phyloP scores from a whole-genome alignment of 2,113 vertebrate genomes.

The Opisthocomus hoazin region DNA sequence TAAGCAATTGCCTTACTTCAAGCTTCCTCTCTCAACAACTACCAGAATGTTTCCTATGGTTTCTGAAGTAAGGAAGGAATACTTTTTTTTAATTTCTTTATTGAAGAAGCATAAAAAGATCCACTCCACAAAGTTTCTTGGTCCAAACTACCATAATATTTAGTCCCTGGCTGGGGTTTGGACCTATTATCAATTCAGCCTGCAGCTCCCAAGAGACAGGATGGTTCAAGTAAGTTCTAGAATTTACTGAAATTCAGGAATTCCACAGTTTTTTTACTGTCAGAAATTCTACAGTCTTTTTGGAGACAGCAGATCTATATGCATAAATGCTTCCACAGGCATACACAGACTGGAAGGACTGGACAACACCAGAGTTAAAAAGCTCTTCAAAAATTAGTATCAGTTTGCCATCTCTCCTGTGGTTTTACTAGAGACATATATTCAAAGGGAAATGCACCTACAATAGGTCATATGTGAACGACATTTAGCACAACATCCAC shows the following conservation, averaged over 20 bases:
- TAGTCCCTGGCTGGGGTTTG: not conserved
- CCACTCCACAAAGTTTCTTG: not conserved
- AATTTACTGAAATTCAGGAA: not conserved
- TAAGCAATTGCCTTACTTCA: not conserved
- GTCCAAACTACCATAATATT: not conserved
- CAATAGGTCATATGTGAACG: not conserved
- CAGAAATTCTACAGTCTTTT: not conserved
- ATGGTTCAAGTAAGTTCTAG: not conserved
- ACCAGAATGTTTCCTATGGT: not conserved
- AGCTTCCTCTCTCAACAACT: not conserved
- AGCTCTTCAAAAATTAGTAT: not conserved
- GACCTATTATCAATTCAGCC: not conserved
- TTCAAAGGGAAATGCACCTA: slow-evolving; percentile 24
- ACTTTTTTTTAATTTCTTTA: not conserved
- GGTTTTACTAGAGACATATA: not conserved
- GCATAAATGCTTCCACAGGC: not conserved
- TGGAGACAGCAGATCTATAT: not conserved
- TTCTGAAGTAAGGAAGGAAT: not conserved
- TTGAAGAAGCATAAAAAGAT: not conserved
- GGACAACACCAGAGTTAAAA: not conserved
- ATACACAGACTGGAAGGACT: not conserved
- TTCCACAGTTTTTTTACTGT: not conserved
- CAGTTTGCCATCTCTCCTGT: not conserved
- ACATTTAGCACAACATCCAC: not conserved
- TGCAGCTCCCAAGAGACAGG: not conserved